Conservation (phyloP, 2,888 invertebrate genomes). For the Plemyria rubiginata region DNA sequence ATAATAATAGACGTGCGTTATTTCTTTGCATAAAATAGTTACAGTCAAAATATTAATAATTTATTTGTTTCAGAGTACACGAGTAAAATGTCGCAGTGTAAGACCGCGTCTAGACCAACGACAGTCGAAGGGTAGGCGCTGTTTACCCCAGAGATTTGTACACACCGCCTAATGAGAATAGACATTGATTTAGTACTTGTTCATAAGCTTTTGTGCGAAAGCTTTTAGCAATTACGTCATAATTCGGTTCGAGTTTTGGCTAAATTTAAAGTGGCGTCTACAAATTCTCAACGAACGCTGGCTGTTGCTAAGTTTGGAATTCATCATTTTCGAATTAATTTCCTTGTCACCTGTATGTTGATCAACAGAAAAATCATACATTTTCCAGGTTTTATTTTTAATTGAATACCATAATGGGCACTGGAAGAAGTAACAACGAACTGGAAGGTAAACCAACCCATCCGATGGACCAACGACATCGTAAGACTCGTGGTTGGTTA, state of each 20-base stretch:
- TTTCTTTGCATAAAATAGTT: background rate
- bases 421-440: too few relatives aligned
- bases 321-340: slow-evolving; percentile 2
- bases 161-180: slow-evolving; percentile 57
- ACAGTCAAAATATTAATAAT: background rate
- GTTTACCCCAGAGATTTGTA: slow-evolving; percentile 54
- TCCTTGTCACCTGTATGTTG: background rate
- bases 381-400: too few relatives aligned
- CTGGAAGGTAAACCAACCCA: too few relatives aligned
- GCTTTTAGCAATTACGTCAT: slow-evolving; percentile 64
- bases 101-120: slow-evolving; percentile 59
- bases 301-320: slow-evolving; percentile 18
- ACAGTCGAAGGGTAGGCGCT: slow-evolving; percentile 57
- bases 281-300: slow-evolving; percentile 24
- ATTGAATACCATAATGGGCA: too few relatives aligned
- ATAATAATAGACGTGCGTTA: background rate
- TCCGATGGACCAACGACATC: too few relatives aligned
- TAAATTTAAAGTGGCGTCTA: slow-evolving; percentile 45
- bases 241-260: slow-evolving; percentile 50
- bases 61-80: background rate
- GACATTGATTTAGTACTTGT: slow-evolving; percentile 61
- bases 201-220: slow-evolving; percentile 46
- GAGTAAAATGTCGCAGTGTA: slow-evolving; percentile 42
- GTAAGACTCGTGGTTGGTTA: too few relatives aligned
- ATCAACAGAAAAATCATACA: too few relatives aligned